Conservation (phyloP, 2,113 vertebrate genomes). For the Tragelaphus imberbis region DNA sequence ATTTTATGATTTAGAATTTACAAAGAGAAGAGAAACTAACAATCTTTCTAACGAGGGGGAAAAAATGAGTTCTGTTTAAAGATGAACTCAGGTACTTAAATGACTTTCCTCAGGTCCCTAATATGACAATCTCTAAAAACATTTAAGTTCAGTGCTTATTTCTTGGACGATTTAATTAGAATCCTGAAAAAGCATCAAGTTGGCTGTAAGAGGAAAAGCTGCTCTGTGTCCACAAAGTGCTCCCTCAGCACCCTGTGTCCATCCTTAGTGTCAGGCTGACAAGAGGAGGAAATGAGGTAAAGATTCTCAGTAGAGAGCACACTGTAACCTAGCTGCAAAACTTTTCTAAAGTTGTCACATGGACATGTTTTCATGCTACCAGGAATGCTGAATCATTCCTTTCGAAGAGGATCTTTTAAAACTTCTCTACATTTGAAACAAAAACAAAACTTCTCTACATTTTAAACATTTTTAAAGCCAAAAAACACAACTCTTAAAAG, state of each 20-base stretch:
- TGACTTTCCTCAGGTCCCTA: neutral
- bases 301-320: neutral
- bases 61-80: neutral
- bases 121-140: neutral
- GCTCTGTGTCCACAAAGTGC: neutral
- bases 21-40: neutral
- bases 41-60: neutral
- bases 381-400: slow-evolving; percentile 34
- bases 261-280: neutral
- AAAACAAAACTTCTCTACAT: neutral
- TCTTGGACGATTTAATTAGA: neutral
- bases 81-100: neutral
- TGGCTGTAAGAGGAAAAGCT: neutral
- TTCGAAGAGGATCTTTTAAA: neutral
- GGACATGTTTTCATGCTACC: neutral
- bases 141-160: neutral
- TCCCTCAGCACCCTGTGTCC: neutral
- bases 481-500: neutral
- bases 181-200: neutral
- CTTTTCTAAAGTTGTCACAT: neutral
- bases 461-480: neutral
- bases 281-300: neutral
- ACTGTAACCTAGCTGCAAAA: neutral
- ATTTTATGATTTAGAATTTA: slow-evolving; percentile 11
- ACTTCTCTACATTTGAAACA: neutral